Conservation (phyloP, 2,888 invertebrate genomes). For the Psylliodes chrysocephalus region DNA sequence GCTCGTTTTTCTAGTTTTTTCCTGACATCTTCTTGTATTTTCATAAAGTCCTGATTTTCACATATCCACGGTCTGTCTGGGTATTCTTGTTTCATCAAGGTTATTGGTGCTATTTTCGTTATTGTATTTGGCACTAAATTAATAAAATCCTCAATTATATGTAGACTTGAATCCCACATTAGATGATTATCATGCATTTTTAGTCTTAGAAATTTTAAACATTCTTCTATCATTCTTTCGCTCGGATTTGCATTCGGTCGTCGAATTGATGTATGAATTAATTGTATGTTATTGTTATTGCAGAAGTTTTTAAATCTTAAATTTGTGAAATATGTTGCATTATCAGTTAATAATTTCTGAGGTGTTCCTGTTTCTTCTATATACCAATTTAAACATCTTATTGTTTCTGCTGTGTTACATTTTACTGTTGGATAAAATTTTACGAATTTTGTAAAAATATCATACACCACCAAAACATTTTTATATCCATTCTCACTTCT, state of each 20-base stretch:
- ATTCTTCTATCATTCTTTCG: neutral
- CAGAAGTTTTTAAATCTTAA: neutral
- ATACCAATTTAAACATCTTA: neutral
- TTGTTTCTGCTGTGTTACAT: neutral
- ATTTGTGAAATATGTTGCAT: neutral
- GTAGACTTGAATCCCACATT: constrained; percentile 3
- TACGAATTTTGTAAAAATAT: constrained; percentile 5
- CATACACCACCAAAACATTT: neutral
- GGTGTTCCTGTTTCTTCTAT: neutral
- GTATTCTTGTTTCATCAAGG: neutral
- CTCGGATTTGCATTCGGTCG: neutral
- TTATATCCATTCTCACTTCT: neutral
- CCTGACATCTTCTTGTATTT: constrained; percentile 13
- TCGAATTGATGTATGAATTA: neutral
- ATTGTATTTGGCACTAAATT: constrained; percentile 14
- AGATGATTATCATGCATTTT: neutral
- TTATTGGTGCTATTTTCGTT: constrained; percentile 11
- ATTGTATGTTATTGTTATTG: neutral
- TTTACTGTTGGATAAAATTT: neutral
- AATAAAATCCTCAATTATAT: constrained; percentile 4
- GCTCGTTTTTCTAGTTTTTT: neutral
- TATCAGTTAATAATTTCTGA: neutral
- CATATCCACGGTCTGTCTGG: constrained; percentile 27
- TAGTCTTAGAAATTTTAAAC: constrained; percentile 8
- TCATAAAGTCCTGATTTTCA: neutral